These are phyloP conservation scores for Drosophila tropicalis DNA, from an alignment of 1,140 invertebrate genomes.

Conservation along the genomic window DNA sequence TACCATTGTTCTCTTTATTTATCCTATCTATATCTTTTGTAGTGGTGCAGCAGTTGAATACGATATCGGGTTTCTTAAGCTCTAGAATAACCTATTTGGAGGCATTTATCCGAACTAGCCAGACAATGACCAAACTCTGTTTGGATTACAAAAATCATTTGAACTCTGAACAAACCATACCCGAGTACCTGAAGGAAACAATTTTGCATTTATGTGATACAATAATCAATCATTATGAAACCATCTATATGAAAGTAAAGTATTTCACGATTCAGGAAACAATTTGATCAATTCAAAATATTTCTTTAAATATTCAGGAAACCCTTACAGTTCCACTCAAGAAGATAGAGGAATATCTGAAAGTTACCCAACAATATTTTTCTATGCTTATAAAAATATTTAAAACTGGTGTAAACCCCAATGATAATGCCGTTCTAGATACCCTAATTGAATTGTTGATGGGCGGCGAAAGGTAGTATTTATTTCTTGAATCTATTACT, in stretches of 20 bases:
- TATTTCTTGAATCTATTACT: not conserved
- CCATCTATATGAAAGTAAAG: conserved; percentile 31
- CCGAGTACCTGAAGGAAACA: conserved; percentile 49
- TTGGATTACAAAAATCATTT: conserved; percentile 29
- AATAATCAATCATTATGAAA: conserved; percentile 24
- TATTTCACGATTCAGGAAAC: too few species aligned
- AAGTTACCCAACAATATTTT: conserved; percentile 31
- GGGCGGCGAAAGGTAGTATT: conserved; percentile 29
- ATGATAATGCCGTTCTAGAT: conserved; percentile 28
- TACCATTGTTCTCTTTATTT: not conserved
- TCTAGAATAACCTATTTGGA: conserved; percentile 19
- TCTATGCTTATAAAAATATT: conserved; percentile 50
- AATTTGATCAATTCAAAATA: not conserved
- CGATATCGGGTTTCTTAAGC: conserved; percentile 31
- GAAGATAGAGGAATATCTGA: conserved; percentile 41
- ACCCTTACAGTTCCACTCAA: not conserved
- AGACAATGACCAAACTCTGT: conserved; percentile 48
- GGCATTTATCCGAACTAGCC: conserved; percentile 42
- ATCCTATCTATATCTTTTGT: not conserved
- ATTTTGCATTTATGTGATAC: conserved; percentile 49
- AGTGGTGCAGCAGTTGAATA: conserved; percentile 49
- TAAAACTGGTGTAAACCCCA: not conserved
- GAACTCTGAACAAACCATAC: conserved; percentile 1
- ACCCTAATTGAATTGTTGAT: conserved; percentile 32
- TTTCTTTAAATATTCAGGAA: conserved; percentile 19